Evolutionary conservation across 2,797 vertebrate species (phyloP).

Genomic region (Manis crassicaudata): DNA sequence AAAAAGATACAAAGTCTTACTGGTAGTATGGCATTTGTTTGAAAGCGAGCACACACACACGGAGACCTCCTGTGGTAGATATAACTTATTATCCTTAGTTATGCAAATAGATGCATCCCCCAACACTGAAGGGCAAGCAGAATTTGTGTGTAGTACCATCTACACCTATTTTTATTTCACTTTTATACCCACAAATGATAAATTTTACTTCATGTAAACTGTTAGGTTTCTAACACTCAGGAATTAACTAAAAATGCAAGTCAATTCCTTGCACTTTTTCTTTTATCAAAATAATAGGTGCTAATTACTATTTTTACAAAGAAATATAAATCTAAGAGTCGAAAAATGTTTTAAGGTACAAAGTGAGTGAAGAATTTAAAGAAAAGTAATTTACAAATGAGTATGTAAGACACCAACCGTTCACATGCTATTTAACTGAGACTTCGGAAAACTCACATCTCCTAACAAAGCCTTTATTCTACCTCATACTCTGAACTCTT

Average conservation of each 20-base stretch:
- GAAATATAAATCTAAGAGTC: conserved; percentile 62
- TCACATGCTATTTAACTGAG: conserved; percentile 62
- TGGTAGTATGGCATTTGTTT: not conserved
- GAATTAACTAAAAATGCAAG: not conserved
- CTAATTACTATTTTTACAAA: conserved; percentile 62
- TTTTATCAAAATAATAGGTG: conserved; percentile 66
- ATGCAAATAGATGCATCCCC: not conserved
- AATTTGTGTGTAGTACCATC: conserved; percentile 63
- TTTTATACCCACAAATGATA: conserved; percentile 78
- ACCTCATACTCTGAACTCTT: conserved; percentile 73
- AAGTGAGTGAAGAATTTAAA: conserved; percentile 45
- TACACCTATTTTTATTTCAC: conserved; percentile 77
- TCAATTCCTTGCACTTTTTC: conserved; percentile 35
- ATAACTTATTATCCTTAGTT: not conserved
- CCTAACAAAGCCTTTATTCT: conserved; percentile 81
- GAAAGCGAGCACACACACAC: not conserved
- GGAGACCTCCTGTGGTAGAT: not conserved
- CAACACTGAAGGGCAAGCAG: conserved; percentile 73
- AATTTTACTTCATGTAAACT: conserved; percentile 66
- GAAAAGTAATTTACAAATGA: conserved; percentile 77
- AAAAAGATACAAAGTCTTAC: not conserved
- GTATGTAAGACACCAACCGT: conserved; percentile 71
- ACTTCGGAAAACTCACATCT: conserved; percentile 66
- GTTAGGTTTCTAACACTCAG: conserved; percentile 43
- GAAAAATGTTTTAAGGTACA: conserved; percentile 21